These are phyloP conservation scores for Peromyscus polionotus DNA, from an alignment of 2,113 vertebrate genomes.

Conservation along the genomic window DNA sequence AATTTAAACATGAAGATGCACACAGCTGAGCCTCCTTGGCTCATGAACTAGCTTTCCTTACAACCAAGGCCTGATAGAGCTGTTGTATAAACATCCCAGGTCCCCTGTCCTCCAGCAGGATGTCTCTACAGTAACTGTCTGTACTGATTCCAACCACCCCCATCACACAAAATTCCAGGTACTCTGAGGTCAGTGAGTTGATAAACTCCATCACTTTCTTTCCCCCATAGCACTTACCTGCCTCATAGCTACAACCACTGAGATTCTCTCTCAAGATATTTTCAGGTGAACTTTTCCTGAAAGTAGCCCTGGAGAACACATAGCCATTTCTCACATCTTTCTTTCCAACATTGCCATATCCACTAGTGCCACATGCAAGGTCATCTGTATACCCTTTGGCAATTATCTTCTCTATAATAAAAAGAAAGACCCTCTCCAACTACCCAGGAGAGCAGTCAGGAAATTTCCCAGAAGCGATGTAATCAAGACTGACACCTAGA, in stretches of 20 bases:
- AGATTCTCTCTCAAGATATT: neutral
- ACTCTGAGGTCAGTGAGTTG: neutral
- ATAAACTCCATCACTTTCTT: neutral
- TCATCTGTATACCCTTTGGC: neutral
- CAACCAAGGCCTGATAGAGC: neutral
- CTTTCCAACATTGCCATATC: no score
- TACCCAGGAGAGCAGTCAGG: neutral
- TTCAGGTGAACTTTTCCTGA: neutral
- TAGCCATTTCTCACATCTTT: neutral
- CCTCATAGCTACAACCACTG: no score
- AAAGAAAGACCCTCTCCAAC: no score
- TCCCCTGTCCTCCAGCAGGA: no score
- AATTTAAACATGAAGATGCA: neutral
- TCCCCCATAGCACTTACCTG: neutral
- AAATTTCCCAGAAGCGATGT: neutral
- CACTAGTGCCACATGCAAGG: no score
- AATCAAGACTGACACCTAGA: neutral
- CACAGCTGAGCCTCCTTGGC: neutral
- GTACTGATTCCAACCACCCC: no score
- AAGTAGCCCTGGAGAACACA: neutral
- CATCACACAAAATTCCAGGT: neutral
- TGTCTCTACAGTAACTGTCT: neutral
- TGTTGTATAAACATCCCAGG: neutral
- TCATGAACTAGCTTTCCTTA: neutral
- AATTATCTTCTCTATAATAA: neutral